Evolutionary conservation across 1,140 invertebrate genomes (phyloP), one percentile per base, ranked within the genome.

Genomic region (Anthonomus grandis): DNA sequence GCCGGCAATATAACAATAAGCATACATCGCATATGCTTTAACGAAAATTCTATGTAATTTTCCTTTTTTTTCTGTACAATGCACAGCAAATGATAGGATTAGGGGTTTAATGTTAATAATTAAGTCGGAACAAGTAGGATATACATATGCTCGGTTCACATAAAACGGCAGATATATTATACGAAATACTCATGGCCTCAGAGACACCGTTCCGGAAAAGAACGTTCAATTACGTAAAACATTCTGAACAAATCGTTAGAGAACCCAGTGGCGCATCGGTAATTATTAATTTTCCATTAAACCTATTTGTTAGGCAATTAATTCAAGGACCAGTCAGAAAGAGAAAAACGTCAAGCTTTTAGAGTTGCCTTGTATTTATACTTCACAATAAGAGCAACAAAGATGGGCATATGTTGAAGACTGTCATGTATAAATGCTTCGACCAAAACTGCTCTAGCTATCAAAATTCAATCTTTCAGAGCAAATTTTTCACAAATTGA

Each of bases 1-100:
- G 34, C 44, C 41, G 45, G 23, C 46, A 23, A 48, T 58, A 51
- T 34, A 66, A 66, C 64, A 66, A 66, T 66, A 67, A 58, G 39
- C 62, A 53, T 57, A 46, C 62, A 58, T 49, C 60, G 57, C 66
- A 68, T 65, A 62, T 68, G 66, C 65, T 68, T 66, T 61, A 64
- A 57, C 19, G 62, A 65, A 68, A 68, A 68, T 68, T 61, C 58
- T 66, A 69, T 69, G 64, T 69, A 67, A 69, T 69, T 69, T 67
- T 58, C 60, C 63, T 63, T 69, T 68, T 66, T 58, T 69, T 65
- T 59, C 67, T 60, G 59, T 67, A 67, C 63, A 69, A 64, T 65
- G 67, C 60, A 67, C 65, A 58, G 56, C 42, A 69, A 69, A 69
- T 69, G 57, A 67, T 69, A 67, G 65, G 65, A 67, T 59, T 47